phyloP scores from a whole-genome alignment of 2,113 vertebrate species.

The Tyto alba region DNA sequence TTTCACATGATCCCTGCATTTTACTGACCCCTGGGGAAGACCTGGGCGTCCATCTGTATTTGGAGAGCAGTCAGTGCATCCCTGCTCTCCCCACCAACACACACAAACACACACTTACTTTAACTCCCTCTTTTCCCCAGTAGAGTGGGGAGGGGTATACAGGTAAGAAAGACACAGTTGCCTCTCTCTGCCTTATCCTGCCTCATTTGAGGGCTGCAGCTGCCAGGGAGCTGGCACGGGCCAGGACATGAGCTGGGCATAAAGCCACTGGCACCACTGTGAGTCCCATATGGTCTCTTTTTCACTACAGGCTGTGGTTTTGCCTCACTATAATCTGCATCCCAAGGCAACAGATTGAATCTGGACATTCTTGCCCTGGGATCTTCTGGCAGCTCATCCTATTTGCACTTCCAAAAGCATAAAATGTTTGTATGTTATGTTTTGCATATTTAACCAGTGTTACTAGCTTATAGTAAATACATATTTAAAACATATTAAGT shows the following conservation, averaged over 20 bases:
- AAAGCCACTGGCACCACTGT: not conserved
- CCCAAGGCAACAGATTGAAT: constrained; percentile 27
- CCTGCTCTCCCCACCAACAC: not conserved
- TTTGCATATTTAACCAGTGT: not conserved
- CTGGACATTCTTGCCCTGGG: constrained; percentile 22
- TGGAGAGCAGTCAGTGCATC: not conserved
- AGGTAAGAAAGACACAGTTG: not conserved
- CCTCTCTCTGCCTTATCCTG: not conserved
- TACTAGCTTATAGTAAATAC: not conserved
- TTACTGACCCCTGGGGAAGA: not conserved
- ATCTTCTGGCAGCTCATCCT: constrained; percentile 18
- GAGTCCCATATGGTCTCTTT: constrained; percentile 17
- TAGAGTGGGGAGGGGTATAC: not conserved
- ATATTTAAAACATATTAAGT: not conserved
- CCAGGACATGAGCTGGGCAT: not conserved
- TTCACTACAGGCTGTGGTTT: not conserved
- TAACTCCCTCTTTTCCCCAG: not conserved
- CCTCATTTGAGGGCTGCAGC: not conserved
- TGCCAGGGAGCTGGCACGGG: not conserved
- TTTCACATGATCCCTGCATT: not conserved
- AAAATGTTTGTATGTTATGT: constrained; percentile 13
- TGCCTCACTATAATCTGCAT: not conserved
- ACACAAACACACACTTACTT: not conserved
- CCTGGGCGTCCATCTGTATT: not conserved
- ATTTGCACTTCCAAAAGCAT: constrained; percentile 2